These are phyloP conservation scores for Thryonomys swinderianus DNA, from an alignment of 2,113 vertebrate genomes.

Conservation along the genomic window DNA sequence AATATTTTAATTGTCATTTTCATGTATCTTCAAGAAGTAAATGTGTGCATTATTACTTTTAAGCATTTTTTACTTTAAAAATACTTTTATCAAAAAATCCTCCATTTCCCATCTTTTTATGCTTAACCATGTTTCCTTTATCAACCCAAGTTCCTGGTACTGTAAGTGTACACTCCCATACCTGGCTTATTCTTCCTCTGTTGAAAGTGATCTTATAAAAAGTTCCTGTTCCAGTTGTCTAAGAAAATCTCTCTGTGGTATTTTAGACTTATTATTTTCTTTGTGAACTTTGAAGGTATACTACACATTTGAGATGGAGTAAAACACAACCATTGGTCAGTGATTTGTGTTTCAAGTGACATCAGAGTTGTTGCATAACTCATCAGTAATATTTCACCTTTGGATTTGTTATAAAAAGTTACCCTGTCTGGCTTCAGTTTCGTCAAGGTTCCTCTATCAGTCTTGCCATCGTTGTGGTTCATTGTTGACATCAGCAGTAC, in stretches of 20 bases:
- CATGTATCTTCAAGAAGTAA: constrained; percentile 29
- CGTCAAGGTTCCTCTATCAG: neutral
- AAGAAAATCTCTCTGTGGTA: neutral
- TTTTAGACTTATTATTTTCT: neutral
- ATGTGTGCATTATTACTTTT: constrained; percentile 23
- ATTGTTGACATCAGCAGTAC: neutral
- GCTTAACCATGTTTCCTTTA: neutral
- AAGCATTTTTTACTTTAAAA: neutral
- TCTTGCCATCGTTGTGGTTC: neutral
- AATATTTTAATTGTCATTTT: neutral
- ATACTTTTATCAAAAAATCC: neutral
- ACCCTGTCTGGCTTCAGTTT: neutral
- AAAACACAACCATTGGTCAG: neutral
- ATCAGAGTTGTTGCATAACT: neutral
- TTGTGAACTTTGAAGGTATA: neutral
- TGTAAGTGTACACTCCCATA: neutral
- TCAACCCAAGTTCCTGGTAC: neutral
- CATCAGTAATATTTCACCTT: neutral
- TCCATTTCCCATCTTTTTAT: constrained; percentile 6
- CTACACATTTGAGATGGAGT: neutral
- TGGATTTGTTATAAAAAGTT: no score
- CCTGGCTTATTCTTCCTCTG: neutral
- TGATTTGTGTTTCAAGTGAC: neutral
- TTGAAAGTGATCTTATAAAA: neutral
- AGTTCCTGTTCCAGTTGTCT: neutral